phyloP scores from a whole-genome alignment of 2,888 invertebrate genomes.

The Leptarthrus brevirostris region DNA sequence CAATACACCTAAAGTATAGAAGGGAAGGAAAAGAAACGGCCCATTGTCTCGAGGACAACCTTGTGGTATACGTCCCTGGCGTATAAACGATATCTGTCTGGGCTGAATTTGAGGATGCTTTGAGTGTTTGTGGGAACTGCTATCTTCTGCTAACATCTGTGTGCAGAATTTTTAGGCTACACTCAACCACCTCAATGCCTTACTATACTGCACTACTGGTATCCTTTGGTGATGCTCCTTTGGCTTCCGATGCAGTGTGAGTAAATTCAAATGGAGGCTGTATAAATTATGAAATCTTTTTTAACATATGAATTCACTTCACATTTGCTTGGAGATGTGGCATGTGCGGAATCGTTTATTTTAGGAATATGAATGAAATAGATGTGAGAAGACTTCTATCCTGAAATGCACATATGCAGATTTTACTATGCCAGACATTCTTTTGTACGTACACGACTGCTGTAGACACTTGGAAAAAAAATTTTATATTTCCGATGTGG shows the following conservation, averaged over 20 bases:
- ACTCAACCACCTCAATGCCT: constrained; percentile 6
- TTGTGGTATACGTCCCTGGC: constrained; percentile 29
- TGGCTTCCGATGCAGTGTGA: neutral
- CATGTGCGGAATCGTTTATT: constrained; percentile 46
- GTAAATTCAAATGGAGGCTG: constrained; percentile 13
- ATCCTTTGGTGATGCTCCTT: neutral
- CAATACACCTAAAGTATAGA: constrained; percentile 30
- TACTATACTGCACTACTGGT: neutral
- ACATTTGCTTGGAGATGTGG: constrained; percentile 41
- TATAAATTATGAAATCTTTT: constrained; percentile 46
- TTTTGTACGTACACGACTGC: neutral
- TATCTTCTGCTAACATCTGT: constrained; percentile 39
- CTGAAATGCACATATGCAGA: constrained; percentile 42
- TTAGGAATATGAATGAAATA: constrained; percentile 41
- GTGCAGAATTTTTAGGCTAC: constrained; percentile 22
- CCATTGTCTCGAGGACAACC: constrained; percentile 27
- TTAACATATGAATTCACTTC: constrained; percentile 45
- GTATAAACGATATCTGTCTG: constrained; percentile 40
- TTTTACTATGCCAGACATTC: constrained; percentile 31
- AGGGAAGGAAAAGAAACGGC: constrained; percentile 27
- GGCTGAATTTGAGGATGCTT: constrained; percentile 39
- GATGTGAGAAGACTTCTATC: constrained; percentile 39
- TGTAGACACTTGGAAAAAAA: constrained; percentile 39
- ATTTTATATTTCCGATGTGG: constrained; percentile 22
- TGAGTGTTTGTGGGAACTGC: constrained; percentile 44